phyloP scores from a whole-genome alignment of 2,113 vertebrate species.

The Rhynchomys soricoides region DNA sequence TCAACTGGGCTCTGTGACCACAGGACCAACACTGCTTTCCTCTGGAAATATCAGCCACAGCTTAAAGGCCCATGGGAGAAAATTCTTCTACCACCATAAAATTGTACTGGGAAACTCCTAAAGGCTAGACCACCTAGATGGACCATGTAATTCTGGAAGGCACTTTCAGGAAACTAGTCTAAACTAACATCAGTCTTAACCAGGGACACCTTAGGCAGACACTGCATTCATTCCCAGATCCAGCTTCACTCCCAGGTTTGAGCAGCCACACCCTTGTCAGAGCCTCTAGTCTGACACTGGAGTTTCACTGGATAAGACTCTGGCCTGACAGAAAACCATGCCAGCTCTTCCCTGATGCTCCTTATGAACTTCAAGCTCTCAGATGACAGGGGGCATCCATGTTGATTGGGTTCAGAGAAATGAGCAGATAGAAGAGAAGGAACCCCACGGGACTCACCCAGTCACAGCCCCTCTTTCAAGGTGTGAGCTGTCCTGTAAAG shows the following conservation, averaged over 20 bases:
- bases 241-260: background rate
- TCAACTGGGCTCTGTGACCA: accelerated
- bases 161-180: background rate
- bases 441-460: background rate
- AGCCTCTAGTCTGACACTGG: accelerated
- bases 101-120: no score
- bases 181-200: background rate
- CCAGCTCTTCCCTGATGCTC: background rate
- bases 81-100: background rate
- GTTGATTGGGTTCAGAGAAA: background rate
- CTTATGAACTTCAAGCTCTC: background rate
- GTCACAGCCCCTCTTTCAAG: background rate
- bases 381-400: background rate
- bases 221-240: background rate
- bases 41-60: background rate
- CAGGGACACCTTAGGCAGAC: background rate
- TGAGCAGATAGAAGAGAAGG: background rate
- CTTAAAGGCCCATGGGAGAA: background rate
- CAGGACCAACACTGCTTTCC: background rate
- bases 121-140: background rate
- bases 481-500: accelerated
- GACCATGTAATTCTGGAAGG: background rate
- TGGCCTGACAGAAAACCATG: background rate
- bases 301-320: background rate
- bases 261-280: background rate